Base-by-base conservation (phyloP, 1,140 invertebrate species). In the Hyles vespertilio region DNA sequence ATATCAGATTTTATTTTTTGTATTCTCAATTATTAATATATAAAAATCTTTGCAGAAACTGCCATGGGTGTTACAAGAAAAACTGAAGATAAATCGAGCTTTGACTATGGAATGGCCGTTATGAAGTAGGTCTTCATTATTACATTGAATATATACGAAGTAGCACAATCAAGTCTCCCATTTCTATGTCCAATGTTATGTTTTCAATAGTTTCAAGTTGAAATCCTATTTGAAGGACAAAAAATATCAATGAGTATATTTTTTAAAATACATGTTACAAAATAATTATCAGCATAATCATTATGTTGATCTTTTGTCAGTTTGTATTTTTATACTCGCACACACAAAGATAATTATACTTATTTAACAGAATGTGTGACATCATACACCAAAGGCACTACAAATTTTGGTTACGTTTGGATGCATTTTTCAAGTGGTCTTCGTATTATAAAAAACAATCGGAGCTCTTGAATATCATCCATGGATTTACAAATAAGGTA, bases 41-140 rank as follows among this genome's bases (percentile, higher is more conserved):
- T 36, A 36, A 11, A 1, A 33, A 47, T 51, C 62, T 45, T 80
- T 80, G 8, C 67, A 89, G 92, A 93, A 84, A 95, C 94, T 3
- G 94, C 92, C 0, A 94, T 95, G 94, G 94, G 94, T 10, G 91
- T 94, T 0, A 92, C 89, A 50, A 92, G 90, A 52, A 89, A 91
- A 63, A 91, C 92, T 22, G 91, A 93, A 61, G 91, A 92, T 56
- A 84, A 90, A 57, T 90, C 91, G 70, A 93, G 93, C 52, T 93
- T 92, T 61, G 92, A 94, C 47, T 95, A 95, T 61, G 93, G 93
- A 3, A 90, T 92, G 80, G 93, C 94, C 57, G 94, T 95, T 0
- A 94, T 94, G 90, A 92, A 92, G 92, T 93, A 78, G 87, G 87
- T 75, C 43, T 3, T 36, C 44, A 7, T 8, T 48, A 22, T 22